phyloP scores from a whole-genome alignment of 2,888 invertebrate genomes.

The Troides oblongomaculatus region DNA sequence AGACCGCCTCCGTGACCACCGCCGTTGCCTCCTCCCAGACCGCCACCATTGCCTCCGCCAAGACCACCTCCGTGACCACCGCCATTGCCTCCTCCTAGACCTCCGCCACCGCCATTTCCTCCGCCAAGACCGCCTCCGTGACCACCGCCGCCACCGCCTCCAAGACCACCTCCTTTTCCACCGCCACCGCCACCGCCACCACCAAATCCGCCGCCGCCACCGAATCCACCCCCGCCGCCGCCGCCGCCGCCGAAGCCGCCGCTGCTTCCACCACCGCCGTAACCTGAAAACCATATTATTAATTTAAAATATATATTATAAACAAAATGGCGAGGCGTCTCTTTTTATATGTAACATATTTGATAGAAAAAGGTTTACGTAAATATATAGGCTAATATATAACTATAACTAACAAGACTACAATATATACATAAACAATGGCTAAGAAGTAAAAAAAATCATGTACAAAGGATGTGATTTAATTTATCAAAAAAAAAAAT shows the following conservation, averaged over 20 bases:
- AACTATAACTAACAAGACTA: neutral
- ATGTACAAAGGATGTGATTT: too few relatives aligned
- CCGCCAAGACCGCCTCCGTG: constrained; percentile 37
- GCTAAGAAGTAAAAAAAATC: too few relatives aligned
- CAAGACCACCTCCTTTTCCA: too few relatives aligned
- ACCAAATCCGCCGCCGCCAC: constrained; percentile 33
- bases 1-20: constrained; percentile 37
- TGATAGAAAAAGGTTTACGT: too few relatives aligned
- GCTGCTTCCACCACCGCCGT: constrained; percentile 48
- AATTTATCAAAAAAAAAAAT: too few relatives aligned
- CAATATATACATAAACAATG: too few relatives aligned
- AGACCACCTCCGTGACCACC: constrained; percentile 36
- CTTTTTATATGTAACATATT: too few relatives aligned
- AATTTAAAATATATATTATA: too few relatives aligned
- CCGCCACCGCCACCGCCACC: constrained; percentile 38
- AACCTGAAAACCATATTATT: constrained; percentile 33
- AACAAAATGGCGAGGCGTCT: too few relatives aligned
- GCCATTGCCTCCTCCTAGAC: constrained; percentile 31
- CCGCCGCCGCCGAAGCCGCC: constrained; percentile 38
- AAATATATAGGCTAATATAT: too few relatives aligned
- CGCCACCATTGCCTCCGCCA: constrained; percentile 47
- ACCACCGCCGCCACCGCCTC: neutral
- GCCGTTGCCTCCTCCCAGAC: constrained; percentile 36
- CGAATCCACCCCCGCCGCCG: constrained; percentile 38
- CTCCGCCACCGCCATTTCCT: too few relatives aligned